These are phyloP conservation scores for Empis livida DNA, from an alignment of 2,888 invertebrate species.

Conservation along the genomic window DNA sequence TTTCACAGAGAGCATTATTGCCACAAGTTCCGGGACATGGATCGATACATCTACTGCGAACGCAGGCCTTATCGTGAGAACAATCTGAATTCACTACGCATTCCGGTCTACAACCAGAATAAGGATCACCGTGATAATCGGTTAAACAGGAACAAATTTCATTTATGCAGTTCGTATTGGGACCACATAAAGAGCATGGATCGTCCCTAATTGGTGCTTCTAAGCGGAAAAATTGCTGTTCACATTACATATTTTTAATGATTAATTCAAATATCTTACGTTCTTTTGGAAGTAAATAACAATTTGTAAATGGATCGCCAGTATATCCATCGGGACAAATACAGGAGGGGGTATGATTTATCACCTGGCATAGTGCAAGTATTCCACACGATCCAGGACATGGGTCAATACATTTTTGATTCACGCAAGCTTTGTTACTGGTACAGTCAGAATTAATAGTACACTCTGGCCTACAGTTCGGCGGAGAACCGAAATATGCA, in stretches of 20 bases:
- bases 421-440: conserved; percentile 59
- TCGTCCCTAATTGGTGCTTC: conserved; percentile 31
- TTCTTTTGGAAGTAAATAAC: conserved; percentile 28
- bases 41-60: conserved; percentile 68
- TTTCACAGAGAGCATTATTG: conserved; percentile 63
- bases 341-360: conserved; percentile 65
- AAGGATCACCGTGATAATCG: conserved; percentile 62
- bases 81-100: conserved; percentile 81
- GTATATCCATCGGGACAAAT: conserved; percentile 37
- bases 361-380: conserved; percentile 57
- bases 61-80: conserved; percentile 67
- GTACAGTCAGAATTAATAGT: conserved; percentile 60
- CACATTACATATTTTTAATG: neutral
- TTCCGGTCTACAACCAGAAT: conserved; percentile 66
- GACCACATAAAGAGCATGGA: conserved; percentile 59
- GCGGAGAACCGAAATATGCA: conserved; percentile 58
- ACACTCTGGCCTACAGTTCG: conserved; percentile 65
- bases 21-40: conserved; percentile 76
- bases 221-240: conserved; percentile 14
- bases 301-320: conserved; percentile 50
- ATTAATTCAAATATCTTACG: conserved; percentile 14
- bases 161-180: conserved; percentile 50
- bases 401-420: conserved; percentile 63
- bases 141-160: conserved; percentile 47
- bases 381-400: conserved; percentile 66